Conservation (phyloP, 2,797 vertebrate species). For the Knipowitschia caucasica region DNA sequence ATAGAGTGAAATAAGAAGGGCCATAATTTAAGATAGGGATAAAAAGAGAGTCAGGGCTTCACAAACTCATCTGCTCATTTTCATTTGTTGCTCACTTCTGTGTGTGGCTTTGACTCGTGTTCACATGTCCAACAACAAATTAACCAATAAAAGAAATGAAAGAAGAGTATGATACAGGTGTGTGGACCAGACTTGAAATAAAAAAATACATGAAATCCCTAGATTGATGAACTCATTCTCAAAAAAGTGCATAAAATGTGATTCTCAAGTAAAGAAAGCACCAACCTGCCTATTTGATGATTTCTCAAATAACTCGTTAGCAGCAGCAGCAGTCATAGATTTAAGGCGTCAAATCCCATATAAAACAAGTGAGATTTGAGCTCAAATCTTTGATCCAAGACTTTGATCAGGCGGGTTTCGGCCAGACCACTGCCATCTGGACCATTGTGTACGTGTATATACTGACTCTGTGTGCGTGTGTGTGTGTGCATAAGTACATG, state of each 20-base stretch:
- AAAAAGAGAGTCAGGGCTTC: constrained; percentile 44
- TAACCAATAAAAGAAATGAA: not conserved
- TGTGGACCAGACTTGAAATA: too few relatives aligned
- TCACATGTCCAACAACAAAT: constrained; percentile 25
- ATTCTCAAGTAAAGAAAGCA: too few relatives aligned
- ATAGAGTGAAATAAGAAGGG: constrained; percentile 58
- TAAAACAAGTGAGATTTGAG: constrained; percentile 27
- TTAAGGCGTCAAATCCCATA: constrained; percentile 22
- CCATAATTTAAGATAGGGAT: constrained; percentile 66
- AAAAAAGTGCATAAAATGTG: not conserved
- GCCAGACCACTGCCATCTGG: constrained; percentile 52
- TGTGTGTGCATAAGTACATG: not conserved
- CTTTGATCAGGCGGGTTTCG: constrained; percentile 49
- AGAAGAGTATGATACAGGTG: too few relatives aligned
- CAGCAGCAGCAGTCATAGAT: constrained; percentile 13
- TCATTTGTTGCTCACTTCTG: constrained; percentile 63
- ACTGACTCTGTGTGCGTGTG: not conserved
- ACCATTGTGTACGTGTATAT: constrained; percentile 19
- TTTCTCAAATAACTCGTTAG: constrained; percentile 14
- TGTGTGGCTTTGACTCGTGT: constrained; percentile 57
- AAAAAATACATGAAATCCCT: too few relatives aligned
- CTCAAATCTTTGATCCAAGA: constrained; percentile 36
- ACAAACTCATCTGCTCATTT: constrained; percentile 67
- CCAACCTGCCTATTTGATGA: too few relatives aligned
- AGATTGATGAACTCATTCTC: not conserved